Evolutionary conservation across 2,888 invertebrate species (phyloP).

Genomic region (Drosophila robusta): DNA sequence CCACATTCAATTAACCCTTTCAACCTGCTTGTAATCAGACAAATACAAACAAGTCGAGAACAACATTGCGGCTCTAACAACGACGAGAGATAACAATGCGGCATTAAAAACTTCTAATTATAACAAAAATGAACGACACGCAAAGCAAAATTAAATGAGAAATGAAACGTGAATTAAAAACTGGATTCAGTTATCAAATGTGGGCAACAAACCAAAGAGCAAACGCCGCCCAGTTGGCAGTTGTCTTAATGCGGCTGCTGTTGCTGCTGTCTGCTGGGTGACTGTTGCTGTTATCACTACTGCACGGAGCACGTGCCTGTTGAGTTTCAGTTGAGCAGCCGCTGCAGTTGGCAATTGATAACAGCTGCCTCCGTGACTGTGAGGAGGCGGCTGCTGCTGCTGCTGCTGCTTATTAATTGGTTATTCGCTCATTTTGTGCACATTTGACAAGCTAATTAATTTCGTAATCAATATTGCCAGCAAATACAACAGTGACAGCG

Average conservation of each 20-base stretch:
- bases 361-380: conserved; percentile 12
- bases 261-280: neutral
- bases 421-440: conserved; percentile 32
- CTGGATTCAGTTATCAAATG: conserved; percentile 14
- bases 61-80: conserved; percentile 41
- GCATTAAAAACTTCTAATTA: conserved; percentile 66
- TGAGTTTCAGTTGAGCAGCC: conserved; percentile 7
- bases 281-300: conserved; percentile 29
- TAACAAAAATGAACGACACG: conserved; percentile 28
- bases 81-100: conserved; percentile 69
- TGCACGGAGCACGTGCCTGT: conserved; percentile 39
- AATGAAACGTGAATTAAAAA: conserved; percentile 28
- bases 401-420: conserved; percentile 35
- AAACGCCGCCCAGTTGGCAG: conserved; percentile 3
- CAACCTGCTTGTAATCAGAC: conserved; percentile 48
- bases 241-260: neutral
- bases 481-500: conserved; percentile 53
- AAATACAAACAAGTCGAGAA: conserved; percentile 33
- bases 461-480: conserved; percentile 67
- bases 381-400: neutral
- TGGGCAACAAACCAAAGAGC: conserved; percentile 6
- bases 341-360: conserved; percentile 42
- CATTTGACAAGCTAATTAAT: conserved; percentile 72
- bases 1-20: conserved; percentile 65
- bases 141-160: neutral